Evolutionary conservation across 2,888 invertebrate genomes (phyloP).

Genomic region (Leptopterna dolabrata): DNA sequence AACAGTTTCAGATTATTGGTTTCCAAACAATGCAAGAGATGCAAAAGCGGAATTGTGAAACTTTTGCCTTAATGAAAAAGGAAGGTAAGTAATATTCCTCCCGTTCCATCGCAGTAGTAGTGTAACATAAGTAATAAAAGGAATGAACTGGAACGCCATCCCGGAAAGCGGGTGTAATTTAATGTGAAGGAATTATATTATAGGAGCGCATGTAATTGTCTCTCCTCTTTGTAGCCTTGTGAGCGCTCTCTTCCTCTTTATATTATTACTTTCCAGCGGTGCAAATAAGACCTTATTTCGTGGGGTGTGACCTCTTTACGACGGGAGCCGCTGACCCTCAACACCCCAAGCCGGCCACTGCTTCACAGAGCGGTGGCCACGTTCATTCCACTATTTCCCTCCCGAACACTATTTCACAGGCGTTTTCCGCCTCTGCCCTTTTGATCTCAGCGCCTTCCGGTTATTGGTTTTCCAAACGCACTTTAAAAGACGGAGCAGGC

Average conservation of each 20-base stretch:
- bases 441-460: neutral
- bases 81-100: too few relatives aligned
- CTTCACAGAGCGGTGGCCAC: neutral
- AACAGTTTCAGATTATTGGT: too few relatives aligned
- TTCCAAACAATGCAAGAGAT: too few relatives aligned
- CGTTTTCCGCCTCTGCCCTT: neutral
- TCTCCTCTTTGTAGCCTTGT: neutral
- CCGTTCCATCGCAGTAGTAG: too few relatives aligned
- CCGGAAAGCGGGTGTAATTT: neutral
- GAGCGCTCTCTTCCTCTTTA: neutral
- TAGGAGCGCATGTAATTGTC: neutral
- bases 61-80: too few relatives aligned
- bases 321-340: neutral
- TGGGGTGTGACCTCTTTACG: neutral
- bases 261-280: neutral
- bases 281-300: neutral
- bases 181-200: neutral
- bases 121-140: neutral
- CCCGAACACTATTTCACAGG: neutral
- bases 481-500: neutral
- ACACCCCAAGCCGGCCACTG: neutral
- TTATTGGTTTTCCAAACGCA: conserved; percentile 9
- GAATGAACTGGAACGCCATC: neutral
- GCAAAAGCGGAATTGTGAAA: too few relatives aligned
- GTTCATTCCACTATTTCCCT: conserved; percentile 4